Evolutionary conservation across 2,888 invertebrate genomes (phyloP), one percentile per base, ranked within the genome.

Genomic region (Metopia argyrocephala): DNA sequence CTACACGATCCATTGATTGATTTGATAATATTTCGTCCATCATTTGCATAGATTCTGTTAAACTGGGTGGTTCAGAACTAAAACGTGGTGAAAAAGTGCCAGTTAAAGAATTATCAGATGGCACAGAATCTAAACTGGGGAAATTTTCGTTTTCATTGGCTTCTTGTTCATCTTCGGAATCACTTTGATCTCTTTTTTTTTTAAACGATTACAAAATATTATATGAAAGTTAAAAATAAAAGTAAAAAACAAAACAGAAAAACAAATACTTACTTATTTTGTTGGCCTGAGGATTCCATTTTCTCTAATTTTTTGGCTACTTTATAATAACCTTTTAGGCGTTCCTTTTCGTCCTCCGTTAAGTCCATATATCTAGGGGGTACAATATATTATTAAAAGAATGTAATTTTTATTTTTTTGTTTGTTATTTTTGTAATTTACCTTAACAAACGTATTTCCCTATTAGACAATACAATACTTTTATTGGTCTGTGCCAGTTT

Each of bases 301-400:
- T 97, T 96, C 87, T 97, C 97, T 79, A 97, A 91, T 89, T 97
- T 97, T 87, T 95, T 96, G 0, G 97, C 97, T 80, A 97, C 97
- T 91, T 97, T 97, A 52, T 85, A 84, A 87, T 96, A 95, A 46
- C 96, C 96, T 89, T 96, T 97, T 20, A 97, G 91, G 89, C 97
- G 97, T 85, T 97, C 97, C 86, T 97, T 96, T 87, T 97, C 97
- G 83, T 97, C 97, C 85, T 97, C 96, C 20, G 97, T 97, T 66
- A 97, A 92, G 86, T 97, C 96, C 90, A 97, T 93, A 91, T 97
- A 96, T 87, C 96, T 94, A 2, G 84, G 87, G 46, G 74, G 79
- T 69, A 78, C 27, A 46, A 52, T 18, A n/a, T 45, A 28, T 31
- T 20, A 21, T 9, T 0, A 38, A 38, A 38, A 12, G 3, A 3